Evolutionary conservation across 1,140 invertebrate genomes (phyloP).

Genomic region (Argopecten irradians): DNA sequence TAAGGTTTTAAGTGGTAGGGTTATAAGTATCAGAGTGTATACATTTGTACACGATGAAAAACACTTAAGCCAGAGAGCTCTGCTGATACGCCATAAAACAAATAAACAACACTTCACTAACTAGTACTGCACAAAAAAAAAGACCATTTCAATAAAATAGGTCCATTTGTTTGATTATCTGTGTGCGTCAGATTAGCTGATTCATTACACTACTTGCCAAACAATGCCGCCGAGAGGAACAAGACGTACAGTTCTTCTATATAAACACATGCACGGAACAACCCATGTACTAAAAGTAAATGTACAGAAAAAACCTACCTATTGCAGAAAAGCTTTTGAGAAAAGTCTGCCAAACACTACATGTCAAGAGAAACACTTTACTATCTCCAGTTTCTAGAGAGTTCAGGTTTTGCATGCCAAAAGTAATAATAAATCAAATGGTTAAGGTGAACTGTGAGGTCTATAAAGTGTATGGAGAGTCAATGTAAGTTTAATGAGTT

Average conservation of each 20-base stretch:
- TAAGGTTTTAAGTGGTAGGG: too few species aligned
- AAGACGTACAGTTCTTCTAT: not conserved
- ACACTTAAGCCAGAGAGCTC: too few species aligned
- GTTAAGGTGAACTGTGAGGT: not conserved
- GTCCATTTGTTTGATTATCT: not conserved
- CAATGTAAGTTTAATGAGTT: not conserved
- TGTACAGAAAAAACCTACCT: not conserved
- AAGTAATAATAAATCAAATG: not conserved
- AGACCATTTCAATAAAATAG: not conserved
- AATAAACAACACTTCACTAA: not conserved
- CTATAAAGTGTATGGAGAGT: not conserved
- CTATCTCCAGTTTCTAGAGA: not conserved
- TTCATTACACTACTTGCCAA: not conserved
- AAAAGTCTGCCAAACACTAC: slow-evolving; percentile 6
- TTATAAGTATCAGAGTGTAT: not conserved
- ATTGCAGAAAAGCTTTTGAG: not conserved
- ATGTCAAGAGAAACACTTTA: slow-evolving; percentile 17
- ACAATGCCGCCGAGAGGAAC: not conserved
- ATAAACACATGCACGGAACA: not conserved
- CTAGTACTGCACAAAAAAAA: not conserved
- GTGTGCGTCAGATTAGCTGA: not conserved
- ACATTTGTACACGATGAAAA: not conserved
- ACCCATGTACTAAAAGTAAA: not conserved
- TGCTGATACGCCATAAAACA: too few species aligned
- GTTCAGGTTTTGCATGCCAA: slow-evolving; percentile 4